phyloP scores from a whole-genome alignment of 2,113 vertebrate genomes.

The Carassius auratus region DNA sequence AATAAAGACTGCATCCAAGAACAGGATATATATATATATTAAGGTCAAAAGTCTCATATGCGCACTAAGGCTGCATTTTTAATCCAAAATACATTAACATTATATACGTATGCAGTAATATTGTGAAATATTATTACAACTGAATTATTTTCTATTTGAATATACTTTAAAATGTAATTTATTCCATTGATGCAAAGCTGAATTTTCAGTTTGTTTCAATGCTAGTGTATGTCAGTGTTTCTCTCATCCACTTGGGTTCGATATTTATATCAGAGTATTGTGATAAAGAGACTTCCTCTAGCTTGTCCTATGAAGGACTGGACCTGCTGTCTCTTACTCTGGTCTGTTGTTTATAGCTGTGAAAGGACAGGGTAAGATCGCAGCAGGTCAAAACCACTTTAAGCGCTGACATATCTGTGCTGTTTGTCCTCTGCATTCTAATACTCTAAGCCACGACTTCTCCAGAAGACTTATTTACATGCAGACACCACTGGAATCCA shows the following conservation, averaged over 20 bases:
- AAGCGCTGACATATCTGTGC: slow-evolving; percentile 20
- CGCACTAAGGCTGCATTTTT: background rate
- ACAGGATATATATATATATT: too few species aligned
- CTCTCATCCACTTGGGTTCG: background rate
- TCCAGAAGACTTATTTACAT: slow-evolving; percentile 13
- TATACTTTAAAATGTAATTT: background rate
- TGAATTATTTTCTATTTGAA: background rate
- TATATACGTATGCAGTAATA: background rate
- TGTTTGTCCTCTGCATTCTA: slow-evolving; percentile 16
- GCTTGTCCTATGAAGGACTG: background rate
- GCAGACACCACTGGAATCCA: slow-evolving; percentile 14
- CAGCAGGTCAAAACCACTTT: slow-evolving; percentile 19
- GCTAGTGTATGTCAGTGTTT: background rate
- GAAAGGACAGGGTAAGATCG: slow-evolving; percentile 9
- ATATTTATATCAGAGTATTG: background rate
- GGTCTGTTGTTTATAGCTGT: slow-evolving; percentile 15
- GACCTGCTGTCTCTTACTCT: background rate
- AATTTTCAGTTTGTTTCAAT: too few species aligned
- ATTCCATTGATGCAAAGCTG: too few species aligned
- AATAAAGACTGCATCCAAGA: too few species aligned
- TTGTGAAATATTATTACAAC: background rate
- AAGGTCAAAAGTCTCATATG: background rate
- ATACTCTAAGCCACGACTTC: background rate
- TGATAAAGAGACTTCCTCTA: background rate
- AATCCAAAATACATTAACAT: background rate